Evolutionary conservation across 1,140 invertebrate genomes (phyloP).

Genomic region (Phenacoccus solenopsis): DNA sequence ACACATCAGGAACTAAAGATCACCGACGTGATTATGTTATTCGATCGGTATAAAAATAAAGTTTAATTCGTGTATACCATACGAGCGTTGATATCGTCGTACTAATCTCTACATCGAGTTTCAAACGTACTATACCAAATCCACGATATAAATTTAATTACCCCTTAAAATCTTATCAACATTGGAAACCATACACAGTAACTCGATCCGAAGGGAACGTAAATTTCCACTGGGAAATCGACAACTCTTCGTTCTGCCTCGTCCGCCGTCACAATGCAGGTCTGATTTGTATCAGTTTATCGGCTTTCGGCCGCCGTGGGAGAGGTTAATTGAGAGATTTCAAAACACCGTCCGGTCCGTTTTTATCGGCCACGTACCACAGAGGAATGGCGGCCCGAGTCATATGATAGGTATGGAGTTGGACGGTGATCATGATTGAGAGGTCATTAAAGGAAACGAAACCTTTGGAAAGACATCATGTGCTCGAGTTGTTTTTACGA

Average conservation of each 20-base stretch:
- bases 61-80: no score
- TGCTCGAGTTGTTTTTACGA: conserved; percentile 4
- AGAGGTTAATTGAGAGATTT: no score
- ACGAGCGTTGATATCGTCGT: no score
- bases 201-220: not conserved
- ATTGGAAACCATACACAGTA: not conserved
- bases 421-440: conserved; percentile 11
- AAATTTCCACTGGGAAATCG: not conserved
- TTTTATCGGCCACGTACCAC: not conserved
- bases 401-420: not conserved
- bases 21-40: no score
- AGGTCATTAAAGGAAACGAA: conserved; percentile 12
- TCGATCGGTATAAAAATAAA: no score
- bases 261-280: not conserved
- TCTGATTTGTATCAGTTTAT: not conserved
- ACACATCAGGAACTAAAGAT: no score
- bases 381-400: not conserved
- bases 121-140: not conserved
- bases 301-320: not conserved
- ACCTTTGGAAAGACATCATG: conserved; percentile 13
- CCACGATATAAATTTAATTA: not conserved
- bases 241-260: not conserved
- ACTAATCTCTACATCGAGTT: not conserved
- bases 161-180: not conserved
- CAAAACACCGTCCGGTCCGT: no score